Conservation (phyloP, 2,113 vertebrate genomes). For the Potamarius usumacintae region DNA sequence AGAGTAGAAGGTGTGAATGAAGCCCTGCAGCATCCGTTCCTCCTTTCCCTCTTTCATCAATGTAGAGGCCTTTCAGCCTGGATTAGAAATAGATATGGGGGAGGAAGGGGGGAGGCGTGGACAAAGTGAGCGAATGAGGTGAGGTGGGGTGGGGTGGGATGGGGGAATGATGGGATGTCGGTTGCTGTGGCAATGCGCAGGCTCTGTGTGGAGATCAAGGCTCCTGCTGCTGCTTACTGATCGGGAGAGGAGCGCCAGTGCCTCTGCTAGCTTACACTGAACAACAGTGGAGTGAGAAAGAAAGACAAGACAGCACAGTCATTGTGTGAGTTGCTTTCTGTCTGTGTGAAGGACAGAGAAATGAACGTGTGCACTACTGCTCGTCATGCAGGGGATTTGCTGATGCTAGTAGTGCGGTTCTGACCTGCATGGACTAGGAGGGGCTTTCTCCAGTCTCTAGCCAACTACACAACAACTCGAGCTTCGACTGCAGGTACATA, state of each 20-base stretch:
- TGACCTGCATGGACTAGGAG: conserved; percentile 58
- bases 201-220: conserved; percentile 60
- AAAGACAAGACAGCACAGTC: conserved; percentile 38
- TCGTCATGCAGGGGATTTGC: conserved; percentile 49
- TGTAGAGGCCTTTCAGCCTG: conserved; percentile 60
- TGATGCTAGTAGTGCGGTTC: conserved; percentile 50
- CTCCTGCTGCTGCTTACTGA: conserved; percentile 69
- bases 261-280: conserved; percentile 33
- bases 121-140: conserved; percentile 51
- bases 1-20: conserved; percentile 46
- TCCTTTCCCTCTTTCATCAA: conserved; percentile 62
- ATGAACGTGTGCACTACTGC: conserved; percentile 60
- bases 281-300: neutral
- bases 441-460: conserved; percentile 35
- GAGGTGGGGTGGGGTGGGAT: conserved; percentile 28
- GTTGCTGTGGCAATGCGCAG: conserved; percentile 67
- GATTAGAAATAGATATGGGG: conserved; percentile 18
- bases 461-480: conserved; percentile 35
- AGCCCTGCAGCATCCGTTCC: conserved; percentile 31
- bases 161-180: conserved; percentile 58
- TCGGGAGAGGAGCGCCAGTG: conserved; percentile 67
- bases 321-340: conserved; percentile 39
- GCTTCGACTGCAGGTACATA: conserved; percentile 69
- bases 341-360: conserved; percentile 51
- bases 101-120: conserved; percentile 52